phyloP scores from a whole-genome alignment of 2,113 vertebrate genomes.

The Rostratula benghalensis region DNA sequence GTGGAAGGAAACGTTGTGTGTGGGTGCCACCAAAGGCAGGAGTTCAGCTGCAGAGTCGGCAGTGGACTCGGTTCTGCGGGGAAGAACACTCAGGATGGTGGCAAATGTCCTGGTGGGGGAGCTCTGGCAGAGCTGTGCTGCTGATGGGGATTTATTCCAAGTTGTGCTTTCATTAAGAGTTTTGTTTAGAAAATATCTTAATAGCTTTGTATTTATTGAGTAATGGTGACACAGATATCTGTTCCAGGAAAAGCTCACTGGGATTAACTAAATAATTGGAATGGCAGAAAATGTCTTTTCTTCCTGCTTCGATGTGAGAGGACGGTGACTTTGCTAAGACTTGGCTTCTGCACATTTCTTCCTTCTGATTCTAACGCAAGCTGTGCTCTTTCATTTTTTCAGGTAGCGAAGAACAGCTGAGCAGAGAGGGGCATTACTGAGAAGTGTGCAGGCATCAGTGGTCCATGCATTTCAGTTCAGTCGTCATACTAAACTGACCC shows the following conservation, averaged over 20 bases:
- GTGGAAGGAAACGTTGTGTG: fast-evolving
- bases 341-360: neutral
- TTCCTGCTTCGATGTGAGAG: neutral
- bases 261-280: constrained; percentile 40
- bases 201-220: constrained; percentile 24
- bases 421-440: neutral
- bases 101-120: neutral
- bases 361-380: neutral
- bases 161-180: neutral
- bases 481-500: neutral
- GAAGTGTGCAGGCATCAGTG: neutral
- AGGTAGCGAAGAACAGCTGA: neutral
- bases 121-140: neutral
- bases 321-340: neutral
- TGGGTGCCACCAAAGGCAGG: fast-evolving
- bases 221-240: neutral
- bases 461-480: neutral
- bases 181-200: constrained; percentile 46
- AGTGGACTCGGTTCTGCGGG: fast-evolving
- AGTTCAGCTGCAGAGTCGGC: neutral
- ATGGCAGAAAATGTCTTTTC: neutral
- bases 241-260: constrained; percentile 31
- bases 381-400: neutral
- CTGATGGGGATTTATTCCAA: neutral
- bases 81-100: neutral